phyloP scores from a whole-genome alignment of 1,140 invertebrate species.

The Hyles vespertilio region DNA sequence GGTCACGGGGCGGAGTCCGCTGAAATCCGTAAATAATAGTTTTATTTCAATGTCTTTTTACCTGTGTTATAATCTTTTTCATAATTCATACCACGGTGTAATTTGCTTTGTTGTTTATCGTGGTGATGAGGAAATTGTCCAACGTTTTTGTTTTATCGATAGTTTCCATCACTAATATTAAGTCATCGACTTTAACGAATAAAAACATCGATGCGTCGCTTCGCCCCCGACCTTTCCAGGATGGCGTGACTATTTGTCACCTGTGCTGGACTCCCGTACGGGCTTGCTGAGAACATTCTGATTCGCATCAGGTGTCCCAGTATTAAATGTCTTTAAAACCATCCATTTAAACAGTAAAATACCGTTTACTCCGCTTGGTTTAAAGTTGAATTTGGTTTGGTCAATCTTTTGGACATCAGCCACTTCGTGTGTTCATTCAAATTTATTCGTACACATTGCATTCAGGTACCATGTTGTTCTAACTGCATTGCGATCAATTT shows the following conservation, averaged over 20 bases:
- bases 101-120: too few relatives aligned
- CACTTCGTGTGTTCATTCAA: slow-evolving; percentile 12
- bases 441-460: slow-evolving; percentile 57
- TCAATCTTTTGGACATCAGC: background rate
- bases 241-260: slow-evolving; percentile 72
- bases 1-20: too few relatives aligned
- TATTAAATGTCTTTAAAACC: background rate
- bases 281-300: slow-evolving; percentile 56
- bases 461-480: slow-evolving; percentile 52
- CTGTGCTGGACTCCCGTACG: slow-evolving; percentile 67
- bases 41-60: too few relatives aligned
- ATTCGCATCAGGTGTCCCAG: slow-evolving; percentile 50
- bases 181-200: slow-evolving; percentile 60
- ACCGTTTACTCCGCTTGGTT: background rate
- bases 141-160: slow-evolving; percentile 21
- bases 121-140: too few relatives aligned
- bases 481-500: slow-evolving; percentile 60
- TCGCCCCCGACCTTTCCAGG: slow-evolving; percentile 54
- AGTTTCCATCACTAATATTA: slow-evolving; percentile 55
- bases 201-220: slow-evolving; percentile 66
- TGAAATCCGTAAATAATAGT: too few relatives aligned
- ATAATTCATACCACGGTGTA: too few relatives aligned
- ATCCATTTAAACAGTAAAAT: background rate
- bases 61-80: too few relatives aligned
- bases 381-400: background rate